A percentile compares a stretch with the other conserved stretches of the same genome.
These are phyloP conservation scores for Crax fasciolata DNA, from an alignment of 2,797 vertebrate species.

Conservation along the genomic window DNA sequence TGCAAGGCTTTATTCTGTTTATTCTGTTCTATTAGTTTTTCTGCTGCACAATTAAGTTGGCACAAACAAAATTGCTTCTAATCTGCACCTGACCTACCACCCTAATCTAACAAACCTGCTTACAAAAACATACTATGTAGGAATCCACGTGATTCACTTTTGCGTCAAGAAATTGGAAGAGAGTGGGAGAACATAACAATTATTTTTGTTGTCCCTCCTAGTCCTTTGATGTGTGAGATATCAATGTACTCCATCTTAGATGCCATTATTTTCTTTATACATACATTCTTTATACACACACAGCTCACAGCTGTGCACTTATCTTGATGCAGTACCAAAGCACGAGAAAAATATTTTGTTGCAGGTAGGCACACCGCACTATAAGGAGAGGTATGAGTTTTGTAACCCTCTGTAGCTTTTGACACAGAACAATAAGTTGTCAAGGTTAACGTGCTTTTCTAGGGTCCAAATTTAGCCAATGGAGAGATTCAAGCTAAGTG, in stretches of 20 bases:
- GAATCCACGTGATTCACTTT: background rate
- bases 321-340: background rate
- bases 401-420: background rate
- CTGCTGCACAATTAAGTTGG: background rate
- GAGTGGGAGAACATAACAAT: background rate
- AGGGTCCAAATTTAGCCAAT: background rate
- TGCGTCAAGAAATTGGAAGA: background rate
- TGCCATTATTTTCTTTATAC: background rate
- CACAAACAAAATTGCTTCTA: background rate
- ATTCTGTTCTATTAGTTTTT: background rate
- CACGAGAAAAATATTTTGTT: background rate
- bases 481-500: background rate
- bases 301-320: background rate
- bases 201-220: conserved; percentile 5
- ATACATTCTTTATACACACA: background rate
- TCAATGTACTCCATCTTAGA: background rate
- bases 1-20: background rate
- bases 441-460: background rate
- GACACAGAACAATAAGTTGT: background rate
- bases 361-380: background rate
- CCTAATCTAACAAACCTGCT: background rate
- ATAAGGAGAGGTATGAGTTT: background rate
- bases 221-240: background rate
- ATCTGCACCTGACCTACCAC: background rate
- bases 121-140: background rate